Conservation (phyloP, 2,797 vertebrate genomes). For the Amblyraja radiata region DNA sequence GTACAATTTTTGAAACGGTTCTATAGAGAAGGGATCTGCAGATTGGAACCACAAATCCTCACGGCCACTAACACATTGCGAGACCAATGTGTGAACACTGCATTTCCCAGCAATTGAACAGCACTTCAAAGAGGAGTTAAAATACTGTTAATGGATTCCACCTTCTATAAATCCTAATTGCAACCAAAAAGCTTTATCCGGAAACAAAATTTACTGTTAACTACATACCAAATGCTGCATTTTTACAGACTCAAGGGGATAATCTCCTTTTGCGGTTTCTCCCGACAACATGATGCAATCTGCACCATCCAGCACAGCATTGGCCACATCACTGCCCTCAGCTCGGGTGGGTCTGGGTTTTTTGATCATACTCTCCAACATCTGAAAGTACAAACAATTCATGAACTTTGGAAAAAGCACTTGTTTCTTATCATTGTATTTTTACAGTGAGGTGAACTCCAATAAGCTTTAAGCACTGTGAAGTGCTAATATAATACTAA, state of each 20-base stretch:
- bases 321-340: conserved; percentile 78
- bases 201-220: background rate
- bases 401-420: no score
- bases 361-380: conserved; percentile 99
- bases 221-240: conserved; percentile 88
- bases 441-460: no score
- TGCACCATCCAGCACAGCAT: conserved; percentile 65
- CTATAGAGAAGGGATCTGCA: background rate
- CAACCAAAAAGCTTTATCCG: background rate
- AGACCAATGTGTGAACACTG: no score
- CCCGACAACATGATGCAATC: conserved; percentile 92
- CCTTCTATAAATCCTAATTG: background rate
- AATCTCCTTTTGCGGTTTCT: conserved; percentile 94
- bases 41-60: background rate
- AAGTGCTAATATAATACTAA: no score
- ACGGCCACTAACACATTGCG: background rate
- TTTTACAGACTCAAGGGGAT: conserved; percentile 89
- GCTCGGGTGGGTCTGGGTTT: conserved; percentile 89
- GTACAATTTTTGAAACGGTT: background rate
- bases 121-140: background rate
- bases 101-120: background rate
- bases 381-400: conserved; percentile 55
- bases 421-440: no score
- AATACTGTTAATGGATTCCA: background rate
- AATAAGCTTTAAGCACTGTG: no score